Conservation (phyloP, 2,113 vertebrate genomes). For the Hippocampus guttulatus region DNA sequence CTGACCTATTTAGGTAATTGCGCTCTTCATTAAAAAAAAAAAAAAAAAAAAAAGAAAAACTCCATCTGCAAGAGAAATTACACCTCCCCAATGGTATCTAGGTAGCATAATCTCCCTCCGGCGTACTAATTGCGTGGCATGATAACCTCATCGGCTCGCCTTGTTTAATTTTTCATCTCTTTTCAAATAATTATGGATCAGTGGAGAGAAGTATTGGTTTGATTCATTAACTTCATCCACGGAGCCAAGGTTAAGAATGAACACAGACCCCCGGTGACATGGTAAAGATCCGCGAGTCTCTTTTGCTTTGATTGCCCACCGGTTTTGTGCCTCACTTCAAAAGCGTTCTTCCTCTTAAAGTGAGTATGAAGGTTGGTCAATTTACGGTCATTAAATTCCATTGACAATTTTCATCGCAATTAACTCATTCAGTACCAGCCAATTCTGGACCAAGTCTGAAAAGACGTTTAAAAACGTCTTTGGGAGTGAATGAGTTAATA, state of each 20-base stretch:
- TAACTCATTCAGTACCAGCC: too few species aligned
- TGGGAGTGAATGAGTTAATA: too few species aligned
- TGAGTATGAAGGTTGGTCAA: background rate
- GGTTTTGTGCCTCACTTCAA: constrained; percentile 51
- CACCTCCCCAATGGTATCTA: constrained; percentile 92
- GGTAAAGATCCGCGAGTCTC: constrained; percentile 79
- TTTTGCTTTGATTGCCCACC: constrained; percentile 82
- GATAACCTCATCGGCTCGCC: constrained; percentile 91
- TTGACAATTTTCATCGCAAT: background rate
- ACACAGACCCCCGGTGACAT: constrained; percentile 91
- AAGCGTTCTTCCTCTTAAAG: constrained; percentile 13
- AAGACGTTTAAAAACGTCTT: too few species aligned
- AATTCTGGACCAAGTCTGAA: too few species aligned
- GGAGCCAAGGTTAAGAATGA: constrained; percentile 96
- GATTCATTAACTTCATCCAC: constrained; percentile 93
- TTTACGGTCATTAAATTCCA: background rate
- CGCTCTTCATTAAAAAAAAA: constrained; percentile 81
- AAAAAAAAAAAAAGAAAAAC: constrained; percentile 67
- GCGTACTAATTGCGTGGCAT: constrained; percentile 94
- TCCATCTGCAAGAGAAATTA: constrained; percentile 90
- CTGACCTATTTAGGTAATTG: constrained; percentile 87
- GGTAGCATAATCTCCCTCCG: constrained; percentile 96
- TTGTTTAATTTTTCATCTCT: constrained; percentile 99
- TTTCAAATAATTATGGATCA: constrained; percentile 99
- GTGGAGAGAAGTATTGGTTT: constrained; percentile 97